Conservation (phyloP, 1,140 invertebrate genomes). For the Apis dorsata region DNA sequence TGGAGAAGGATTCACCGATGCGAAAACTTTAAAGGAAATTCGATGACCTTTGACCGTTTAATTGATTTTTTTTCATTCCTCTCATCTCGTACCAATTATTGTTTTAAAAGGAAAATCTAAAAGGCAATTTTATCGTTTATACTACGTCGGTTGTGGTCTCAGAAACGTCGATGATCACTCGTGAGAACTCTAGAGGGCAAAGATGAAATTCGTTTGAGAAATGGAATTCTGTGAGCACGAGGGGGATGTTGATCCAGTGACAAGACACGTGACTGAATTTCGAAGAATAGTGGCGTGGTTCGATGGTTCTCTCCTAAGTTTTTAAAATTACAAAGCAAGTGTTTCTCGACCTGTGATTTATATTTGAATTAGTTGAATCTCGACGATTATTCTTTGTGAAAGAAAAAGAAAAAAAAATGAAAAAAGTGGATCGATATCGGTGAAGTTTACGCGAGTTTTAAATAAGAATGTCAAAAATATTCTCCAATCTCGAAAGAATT, state of each 20-base stretch:
- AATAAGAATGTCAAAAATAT: background rate
- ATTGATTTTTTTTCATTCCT: background rate
- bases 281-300: background rate
- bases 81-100: background rate
- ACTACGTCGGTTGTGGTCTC: background rate
- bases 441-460: background rate
- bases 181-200: background rate
- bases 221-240: background rate
- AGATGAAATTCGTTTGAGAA: background rate
- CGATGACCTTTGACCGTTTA: background rate
- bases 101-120: background rate
- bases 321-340: background rate
- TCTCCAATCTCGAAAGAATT: too few species aligned
- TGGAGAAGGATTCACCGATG: too few species aligned
- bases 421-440: background rate
- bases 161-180: background rate
- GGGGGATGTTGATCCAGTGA: background rate
- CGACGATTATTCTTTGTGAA: background rate
- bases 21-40: too few species aligned
- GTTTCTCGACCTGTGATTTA: background rate
- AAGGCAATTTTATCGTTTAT: too few species aligned
- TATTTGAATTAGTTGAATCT: background rate
- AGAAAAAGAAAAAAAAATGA: too few species aligned
- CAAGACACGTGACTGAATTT: constrained; percentile 12
- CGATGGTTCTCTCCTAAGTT: background rate